A percentile compares a stretch with the other conserved stretches of the same genome.
phyloP scores from a whole-genome alignment of 2,797 vertebrate species.

The Sebastes diploproa region DNA sequence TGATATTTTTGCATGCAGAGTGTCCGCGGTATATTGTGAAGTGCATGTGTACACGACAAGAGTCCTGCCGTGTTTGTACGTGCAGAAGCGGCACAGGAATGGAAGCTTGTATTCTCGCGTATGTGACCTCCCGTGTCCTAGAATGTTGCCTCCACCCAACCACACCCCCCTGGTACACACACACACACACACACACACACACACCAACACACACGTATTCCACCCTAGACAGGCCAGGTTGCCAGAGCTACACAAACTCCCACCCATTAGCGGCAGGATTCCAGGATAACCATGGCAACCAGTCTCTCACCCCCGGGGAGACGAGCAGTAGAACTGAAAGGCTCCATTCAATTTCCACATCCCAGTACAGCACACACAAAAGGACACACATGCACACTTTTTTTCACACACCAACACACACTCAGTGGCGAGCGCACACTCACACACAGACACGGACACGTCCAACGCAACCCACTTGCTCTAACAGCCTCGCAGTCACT shows the following conservation, averaged over 20 bases:
- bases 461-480: slow-evolving; percentile 79
- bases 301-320: slow-evolving; percentile 90
- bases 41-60: background rate
- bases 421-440: slow-evolving; percentile 54
- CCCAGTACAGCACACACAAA: slow-evolving; percentile 82
- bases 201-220: slow-evolving; percentile 77
- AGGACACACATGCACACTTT: slow-evolving; percentile 83
- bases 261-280: slow-evolving; percentile 93
- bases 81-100: slow-evolving; percentile 46
- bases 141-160: slow-evolving; percentile 79
- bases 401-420: slow-evolving; percentile 73
- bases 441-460: slow-evolving; percentile 59
- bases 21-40: background rate
- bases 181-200: slow-evolving; percentile 33
- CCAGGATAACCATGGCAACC: slow-evolving; percentile 98
- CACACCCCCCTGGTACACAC: slow-evolving; percentile 72
- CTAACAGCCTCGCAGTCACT: slow-evolving; percentile 82
- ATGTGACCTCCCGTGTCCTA: slow-evolving; percentile 82
- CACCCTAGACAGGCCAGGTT: slow-evolving; percentile 86
- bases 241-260: slow-evolving; percentile 87
- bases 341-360: slow-evolving; percentile 91
- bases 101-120: slow-evolving; percentile 66
- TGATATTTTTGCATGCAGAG: background rate
- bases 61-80: slow-evolving; percentile 15
- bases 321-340: slow-evolving; percentile 89